These are phyloP conservation scores for Stenodera caucasica DNA, from an alignment of 2,888 invertebrate species.

Conservation along the genomic window DNA sequence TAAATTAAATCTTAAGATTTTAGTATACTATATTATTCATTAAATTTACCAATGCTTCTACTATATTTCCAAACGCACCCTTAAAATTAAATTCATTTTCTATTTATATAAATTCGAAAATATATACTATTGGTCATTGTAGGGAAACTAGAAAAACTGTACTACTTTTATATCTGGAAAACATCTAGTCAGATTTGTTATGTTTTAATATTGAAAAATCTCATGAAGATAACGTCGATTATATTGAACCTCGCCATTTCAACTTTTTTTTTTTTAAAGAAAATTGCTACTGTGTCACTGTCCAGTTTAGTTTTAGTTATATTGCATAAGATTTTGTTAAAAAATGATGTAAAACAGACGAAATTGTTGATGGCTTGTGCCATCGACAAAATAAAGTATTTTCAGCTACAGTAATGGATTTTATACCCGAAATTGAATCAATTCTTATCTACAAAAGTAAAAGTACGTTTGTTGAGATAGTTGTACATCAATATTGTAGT, in stretches of 20 bases:
- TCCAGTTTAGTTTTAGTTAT: background rate
- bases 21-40: constrained; percentile 21
- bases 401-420: background rate
- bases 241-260: background rate
- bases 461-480: too few species aligned
- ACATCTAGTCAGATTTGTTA: background rate
- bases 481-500: too few species aligned
- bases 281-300: background rate
- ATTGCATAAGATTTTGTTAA: background rate
- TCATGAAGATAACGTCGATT: too few species aligned
- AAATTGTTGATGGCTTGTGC: background rate
- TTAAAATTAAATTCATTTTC: background rate
- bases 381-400: constrained; percentile 16
- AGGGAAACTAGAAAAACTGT: background rate
- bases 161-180: background rate
- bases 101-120: background rate
- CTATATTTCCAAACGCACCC: background rate
- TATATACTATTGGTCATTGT: background rate
- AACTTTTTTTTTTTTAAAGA: background rate
- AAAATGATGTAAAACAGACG: background rate
- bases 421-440: background rate
- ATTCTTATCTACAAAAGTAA: too few species aligned
- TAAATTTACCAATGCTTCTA: background rate
- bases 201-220: too few species aligned
- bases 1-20: constrained; percentile 31